A percentile compares a stretch with the other conserved stretches of the same genome.
Evolutionary conservation across 2,797 vertebrate genomes (phyloP).

Genomic region (Bovichtus diacanthus): DNA sequence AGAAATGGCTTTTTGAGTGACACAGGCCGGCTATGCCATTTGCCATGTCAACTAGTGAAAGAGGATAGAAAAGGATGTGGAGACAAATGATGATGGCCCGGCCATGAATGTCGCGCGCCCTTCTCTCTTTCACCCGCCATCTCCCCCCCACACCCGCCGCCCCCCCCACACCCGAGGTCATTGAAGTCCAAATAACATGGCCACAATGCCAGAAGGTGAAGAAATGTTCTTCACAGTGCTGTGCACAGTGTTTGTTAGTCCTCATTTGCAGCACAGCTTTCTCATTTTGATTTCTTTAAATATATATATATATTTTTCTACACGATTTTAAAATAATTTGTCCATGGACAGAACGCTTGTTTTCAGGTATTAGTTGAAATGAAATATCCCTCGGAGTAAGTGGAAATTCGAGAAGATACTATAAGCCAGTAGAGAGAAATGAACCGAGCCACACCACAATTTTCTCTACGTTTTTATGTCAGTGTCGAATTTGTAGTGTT

Average conservation of each 20-base stretch:
- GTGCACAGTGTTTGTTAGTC: background rate
- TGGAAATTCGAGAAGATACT: slow-evolving; percentile 27
- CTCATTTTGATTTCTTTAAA: background rate
- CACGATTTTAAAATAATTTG: background rate
- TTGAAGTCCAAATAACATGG: slow-evolving; percentile 46
- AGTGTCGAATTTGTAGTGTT: slow-evolving; percentile 8
- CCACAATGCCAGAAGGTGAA: slow-evolving; percentile 22
- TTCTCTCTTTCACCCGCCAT: slow-evolving; percentile 43
- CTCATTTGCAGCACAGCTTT: background rate
- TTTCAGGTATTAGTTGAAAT: slow-evolving; percentile 9
- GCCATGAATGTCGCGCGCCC: slow-evolving; percentile 67
- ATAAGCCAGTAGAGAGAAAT: slow-evolving; percentile 29
- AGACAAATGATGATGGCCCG: slow-evolving; percentile 79
- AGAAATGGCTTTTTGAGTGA: slow-evolving; percentile 87
- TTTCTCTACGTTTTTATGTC: slow-evolving; percentile 8
- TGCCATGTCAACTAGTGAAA: slow-evolving; percentile 72
- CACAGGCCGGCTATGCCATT: slow-evolving; percentile 76
- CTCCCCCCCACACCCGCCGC: slow-evolving; percentile 26
- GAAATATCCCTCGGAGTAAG: slow-evolving; percentile 1
- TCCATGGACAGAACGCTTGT: background rate
- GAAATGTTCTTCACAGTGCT: slow-evolving; percentile 30
- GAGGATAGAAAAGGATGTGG: slow-evolving; percentile 72
- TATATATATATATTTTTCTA: background rate
- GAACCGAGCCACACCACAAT: slow-evolving; percentile 1
- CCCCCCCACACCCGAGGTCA: slow-evolving; percentile 42